Percentiles rank a stretch among this genome's conserved stretches.
Conservation (phyloP, 1,140 invertebrate species). For the Caerostris darwini region DNA sequence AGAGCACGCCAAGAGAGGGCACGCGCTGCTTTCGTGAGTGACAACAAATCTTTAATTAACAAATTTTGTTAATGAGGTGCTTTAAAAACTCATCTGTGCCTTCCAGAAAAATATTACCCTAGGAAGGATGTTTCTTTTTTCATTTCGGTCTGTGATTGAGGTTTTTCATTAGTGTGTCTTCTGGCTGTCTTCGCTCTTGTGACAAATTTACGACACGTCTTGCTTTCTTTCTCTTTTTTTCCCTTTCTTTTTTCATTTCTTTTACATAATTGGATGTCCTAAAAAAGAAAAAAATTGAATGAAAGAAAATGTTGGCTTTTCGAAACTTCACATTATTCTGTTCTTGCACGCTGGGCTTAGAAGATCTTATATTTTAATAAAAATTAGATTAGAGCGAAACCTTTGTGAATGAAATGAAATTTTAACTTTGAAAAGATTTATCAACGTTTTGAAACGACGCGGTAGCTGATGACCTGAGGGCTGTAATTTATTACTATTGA, state of each 20-base stretch:
- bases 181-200: background rate
- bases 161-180: slow-evolving; percentile 51
- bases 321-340: background rate
- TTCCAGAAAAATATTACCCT: slow-evolving; percentile 8
- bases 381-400: no score
- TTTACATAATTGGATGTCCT: slow-evolving; percentile 50
- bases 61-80: slow-evolving; percentile 59
- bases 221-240: background rate
- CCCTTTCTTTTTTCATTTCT: background rate
- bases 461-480: no score
- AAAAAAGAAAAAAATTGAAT: background rate
- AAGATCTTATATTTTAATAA: no score
- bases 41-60: slow-evolving; percentile 64
- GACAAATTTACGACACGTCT: slow-evolving; percentile 9
- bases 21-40: background rate
- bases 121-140: background rate
- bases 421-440: no score
- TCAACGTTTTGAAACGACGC: no score
- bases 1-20: background rate
- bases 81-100: slow-evolving; percentile 36
- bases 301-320: background rate
- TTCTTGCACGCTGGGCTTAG: background rate
- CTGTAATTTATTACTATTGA: no score
- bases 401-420: no score
- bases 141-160: slow-evolving; percentile 26